phyloP scores from a whole-genome alignment of 2,113 vertebrate species.

The Acanthisitta chloris region DNA sequence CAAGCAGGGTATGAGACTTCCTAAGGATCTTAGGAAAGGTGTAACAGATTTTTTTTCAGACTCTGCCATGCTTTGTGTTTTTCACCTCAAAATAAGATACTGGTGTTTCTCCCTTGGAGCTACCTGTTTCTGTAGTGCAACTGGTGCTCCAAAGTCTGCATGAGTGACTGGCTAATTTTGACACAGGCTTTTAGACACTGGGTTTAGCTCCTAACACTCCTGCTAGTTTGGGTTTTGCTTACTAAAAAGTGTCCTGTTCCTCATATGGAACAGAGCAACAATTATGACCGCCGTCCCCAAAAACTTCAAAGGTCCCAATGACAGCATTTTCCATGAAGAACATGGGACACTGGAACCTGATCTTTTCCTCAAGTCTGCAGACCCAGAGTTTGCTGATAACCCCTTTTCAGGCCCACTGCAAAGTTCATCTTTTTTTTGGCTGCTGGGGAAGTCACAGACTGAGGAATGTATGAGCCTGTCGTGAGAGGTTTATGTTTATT shows the following conservation, averaged over 20 bases:
- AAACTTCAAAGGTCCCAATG: background rate
- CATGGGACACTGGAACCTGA: background rate
- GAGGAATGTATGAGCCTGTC: constrained; percentile 3
- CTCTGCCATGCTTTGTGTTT: background rate
- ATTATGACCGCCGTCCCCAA: background rate
- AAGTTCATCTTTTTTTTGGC: background rate
- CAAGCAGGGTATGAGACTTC: background rate
- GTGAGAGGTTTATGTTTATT: constrained; percentile 28
- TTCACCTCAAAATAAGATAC: background rate
- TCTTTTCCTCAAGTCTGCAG: background rate
- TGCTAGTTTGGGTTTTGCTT: background rate
- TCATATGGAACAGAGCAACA: background rate
- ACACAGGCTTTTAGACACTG: background rate
- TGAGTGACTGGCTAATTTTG: fast-evolving
- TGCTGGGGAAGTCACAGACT: background rate
- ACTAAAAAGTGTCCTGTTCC: background rate
- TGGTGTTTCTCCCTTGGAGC: background rate
- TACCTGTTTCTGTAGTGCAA: background rate
- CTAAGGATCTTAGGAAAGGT: background rate
- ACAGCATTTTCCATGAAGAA: background rate
- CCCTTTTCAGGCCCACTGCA: background rate
- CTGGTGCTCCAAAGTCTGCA: background rate
- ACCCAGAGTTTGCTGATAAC: background rate
- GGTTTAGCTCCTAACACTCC: background rate
- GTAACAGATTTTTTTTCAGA: background rate